phyloP scores from a whole-genome alignment of 1,140 invertebrate genomes.

The Zophobas atratus region DNA sequence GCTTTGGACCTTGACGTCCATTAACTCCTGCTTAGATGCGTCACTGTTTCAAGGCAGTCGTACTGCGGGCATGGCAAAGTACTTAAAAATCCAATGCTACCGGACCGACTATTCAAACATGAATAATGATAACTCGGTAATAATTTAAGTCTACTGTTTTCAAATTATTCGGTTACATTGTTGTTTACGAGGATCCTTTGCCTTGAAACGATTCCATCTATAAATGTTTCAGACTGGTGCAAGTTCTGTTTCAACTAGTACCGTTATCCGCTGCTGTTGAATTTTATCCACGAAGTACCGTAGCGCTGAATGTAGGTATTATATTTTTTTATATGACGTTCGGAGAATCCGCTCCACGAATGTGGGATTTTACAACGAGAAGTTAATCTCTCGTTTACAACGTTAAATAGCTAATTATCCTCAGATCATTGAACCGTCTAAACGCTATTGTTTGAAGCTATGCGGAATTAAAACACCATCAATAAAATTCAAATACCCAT shows the following conservation, averaged over 20 bases:
- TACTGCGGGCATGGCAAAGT: conserved; percentile 15
- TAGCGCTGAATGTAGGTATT: conserved; percentile 20
- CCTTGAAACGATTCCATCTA: conserved; percentile 15
- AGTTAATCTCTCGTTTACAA: conserved; percentile 25
- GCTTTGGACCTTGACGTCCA: conserved; percentile 35
- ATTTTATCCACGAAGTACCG: conserved; percentile 34
- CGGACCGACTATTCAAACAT: conserved; percentile 14
- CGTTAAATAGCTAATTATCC: conserved; percentile 19
- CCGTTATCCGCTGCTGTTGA: conserved; percentile 27
- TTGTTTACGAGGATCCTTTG: not conserved
- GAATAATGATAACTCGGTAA: conserved; percentile 26
- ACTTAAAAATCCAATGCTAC: conserved; percentile 39
- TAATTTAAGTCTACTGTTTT: not conserved
- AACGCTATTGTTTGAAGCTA: conserved; percentile 21
- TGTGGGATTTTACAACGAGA: conserved; percentile 15
- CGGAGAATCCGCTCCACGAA: conserved; percentile 14
- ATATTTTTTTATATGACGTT: conserved; percentile 27
- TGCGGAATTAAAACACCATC: conserved; percentile 11
- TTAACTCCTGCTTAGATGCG: conserved; percentile 37
- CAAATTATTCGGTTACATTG: conserved; percentile 9
- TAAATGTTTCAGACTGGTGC: conserved; percentile 12
- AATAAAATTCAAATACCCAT: conserved; percentile 7
- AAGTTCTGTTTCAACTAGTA: conserved; percentile 38
- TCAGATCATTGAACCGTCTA: conserved; percentile 29
- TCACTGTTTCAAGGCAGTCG: conserved; percentile 36